These are phyloP conservation scores for Caranx melampygus DNA, from an alignment of 2,113 vertebrate species.

Conservation along the genomic window DNA sequence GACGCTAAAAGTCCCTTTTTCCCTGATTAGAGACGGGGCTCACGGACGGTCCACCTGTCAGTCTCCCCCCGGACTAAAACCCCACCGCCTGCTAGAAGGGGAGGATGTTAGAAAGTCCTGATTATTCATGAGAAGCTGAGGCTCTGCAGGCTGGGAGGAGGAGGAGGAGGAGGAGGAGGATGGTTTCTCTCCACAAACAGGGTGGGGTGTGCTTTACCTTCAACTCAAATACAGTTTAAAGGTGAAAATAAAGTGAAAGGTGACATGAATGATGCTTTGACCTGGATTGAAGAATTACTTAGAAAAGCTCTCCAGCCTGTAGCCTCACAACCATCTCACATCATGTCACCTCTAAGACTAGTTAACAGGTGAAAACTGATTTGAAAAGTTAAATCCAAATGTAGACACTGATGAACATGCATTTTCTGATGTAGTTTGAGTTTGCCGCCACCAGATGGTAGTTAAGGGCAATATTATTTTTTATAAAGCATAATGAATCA, in stretches of 20 bases:
- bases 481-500: too few relatives aligned
- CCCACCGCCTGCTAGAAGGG: constrained; percentile 65
- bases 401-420: too few relatives aligned
- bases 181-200: constrained; percentile 9
- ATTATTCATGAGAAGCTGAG: constrained; percentile 77
- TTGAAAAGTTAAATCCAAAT: too few relatives aligned
- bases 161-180: constrained; percentile 66
- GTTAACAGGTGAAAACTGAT: too few relatives aligned
- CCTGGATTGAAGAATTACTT: too few relatives aligned
- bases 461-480: too few relatives aligned
- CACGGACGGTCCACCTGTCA: constrained; percentile 64
- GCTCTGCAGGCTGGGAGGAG: constrained; percentile 65
- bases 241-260: not conserved
- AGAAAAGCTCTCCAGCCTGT: too few relatives aligned
- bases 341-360: too few relatives aligned
- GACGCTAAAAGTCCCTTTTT: constrained; percentile 64
- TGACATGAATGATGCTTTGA: too few relatives aligned
- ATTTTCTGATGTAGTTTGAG: too few relatives aligned
- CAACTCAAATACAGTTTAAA: not conserved
- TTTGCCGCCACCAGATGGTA: too few relatives aligned
- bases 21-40: constrained; percentile 61
- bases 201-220: constrained; percentile 18
- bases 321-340: too few relatives aligned
- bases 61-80: constrained; percentile 69
- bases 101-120: constrained; percentile 69